phyloP scores from a whole-genome alignment of 2,797 vertebrate genomes.

The Notolepis coatsorum region DNA sequence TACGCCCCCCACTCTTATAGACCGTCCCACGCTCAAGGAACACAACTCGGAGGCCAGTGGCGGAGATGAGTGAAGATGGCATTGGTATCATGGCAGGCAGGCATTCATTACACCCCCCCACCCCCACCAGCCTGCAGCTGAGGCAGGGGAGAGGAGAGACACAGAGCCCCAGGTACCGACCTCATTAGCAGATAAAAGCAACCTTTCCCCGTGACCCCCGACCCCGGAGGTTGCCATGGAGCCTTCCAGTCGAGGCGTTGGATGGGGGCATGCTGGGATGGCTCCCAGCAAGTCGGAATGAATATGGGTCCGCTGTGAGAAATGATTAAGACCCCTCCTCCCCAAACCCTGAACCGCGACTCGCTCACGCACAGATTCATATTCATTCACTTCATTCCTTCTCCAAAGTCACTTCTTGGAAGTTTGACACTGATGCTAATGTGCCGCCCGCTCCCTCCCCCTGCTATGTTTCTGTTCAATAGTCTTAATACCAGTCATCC shows the following conservation, averaged over 20 bases:
- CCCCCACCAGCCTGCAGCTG: slow-evolving; percentile 24
- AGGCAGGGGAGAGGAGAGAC: slow-evolving; percentile 60
- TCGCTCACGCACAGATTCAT: not conserved
- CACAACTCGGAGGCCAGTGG: slow-evolving; percentile 3
- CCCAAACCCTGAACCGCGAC: not conserved
- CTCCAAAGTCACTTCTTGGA: slow-evolving; percentile 44
- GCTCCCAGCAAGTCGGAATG: slow-evolving; percentile 59
- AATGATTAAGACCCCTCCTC: slow-evolving; percentile 49
- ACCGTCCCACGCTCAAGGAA: slow-evolving; percentile 22
- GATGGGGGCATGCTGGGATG: slow-evolving; percentile 73
- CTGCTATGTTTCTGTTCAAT: slow-evolving; percentile 59
- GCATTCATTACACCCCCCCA: slow-evolving; percentile 54
- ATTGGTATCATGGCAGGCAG: slow-evolving; percentile 72
- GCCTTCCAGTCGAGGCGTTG: slow-evolving; percentile 69
- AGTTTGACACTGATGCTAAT: slow-evolving; percentile 37
- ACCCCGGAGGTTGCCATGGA: slow-evolving; percentile 81
- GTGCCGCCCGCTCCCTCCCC: slow-evolving; percentile 36
- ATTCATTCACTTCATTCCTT: slow-evolving; percentile 30
- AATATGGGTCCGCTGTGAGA: slow-evolving; percentile 66
- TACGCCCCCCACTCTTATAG: slow-evolving; percentile 32
- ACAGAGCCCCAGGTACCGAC: slow-evolving; percentile 79
- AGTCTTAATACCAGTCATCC: slow-evolving; percentile 42
- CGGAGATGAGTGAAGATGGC: slow-evolving; percentile 76
- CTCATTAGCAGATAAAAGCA: slow-evolving; percentile 88
- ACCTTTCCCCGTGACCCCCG: slow-evolving; percentile 79